Conservation (phyloP, 2,797 vertebrate genomes). For the Hemibagrus guttatus region DNA sequence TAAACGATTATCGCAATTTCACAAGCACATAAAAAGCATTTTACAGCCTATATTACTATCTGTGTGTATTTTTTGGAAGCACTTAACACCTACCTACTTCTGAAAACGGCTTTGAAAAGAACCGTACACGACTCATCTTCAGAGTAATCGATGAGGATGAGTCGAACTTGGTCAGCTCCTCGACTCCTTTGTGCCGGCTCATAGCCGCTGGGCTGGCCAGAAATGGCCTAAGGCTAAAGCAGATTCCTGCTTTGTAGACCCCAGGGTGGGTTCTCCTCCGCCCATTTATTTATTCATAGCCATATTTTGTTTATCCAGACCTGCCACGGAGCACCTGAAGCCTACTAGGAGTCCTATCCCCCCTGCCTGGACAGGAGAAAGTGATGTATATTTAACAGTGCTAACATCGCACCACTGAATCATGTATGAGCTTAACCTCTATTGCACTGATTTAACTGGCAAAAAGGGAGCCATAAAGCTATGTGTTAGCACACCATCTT, state of each 20-base stretch:
- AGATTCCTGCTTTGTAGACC: constrained; percentile 47
- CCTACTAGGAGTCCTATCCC: constrained; percentile 14
- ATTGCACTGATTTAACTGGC: constrained; percentile 77
- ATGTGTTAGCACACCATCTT: constrained; percentile 39
- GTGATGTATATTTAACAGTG: constrained; percentile 77
- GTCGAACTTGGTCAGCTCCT: constrained; percentile 27
- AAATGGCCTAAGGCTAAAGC: constrained; percentile 46
- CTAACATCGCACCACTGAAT: constrained; percentile 74
- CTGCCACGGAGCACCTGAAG: constrained; percentile 44
- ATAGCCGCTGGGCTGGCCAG: constrained; percentile 41
- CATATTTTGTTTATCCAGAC: constrained; percentile 54
- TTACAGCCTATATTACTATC: constrained; percentile 38
- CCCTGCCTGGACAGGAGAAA: constrained; percentile 57
- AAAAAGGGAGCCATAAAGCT: constrained; percentile 59
- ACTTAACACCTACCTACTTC: constrained; percentile 13
- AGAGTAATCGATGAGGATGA: constrained; percentile 33
- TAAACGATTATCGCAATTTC: constrained; percentile 47
- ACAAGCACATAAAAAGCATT: constrained; percentile 25
- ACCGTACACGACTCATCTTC: neutral
- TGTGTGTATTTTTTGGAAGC: constrained; percentile 15
- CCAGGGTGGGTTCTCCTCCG: constrained; percentile 26
- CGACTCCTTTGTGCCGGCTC: constrained; percentile 16
- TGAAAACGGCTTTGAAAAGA: neutral
- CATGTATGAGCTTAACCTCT: constrained; percentile 75
- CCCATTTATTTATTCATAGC: constrained; percentile 58